These are phyloP conservation scores for Pogonomyrmex californicus DNA, from an alignment of 1,140 invertebrate species.

Conservation along the genomic window DNA sequence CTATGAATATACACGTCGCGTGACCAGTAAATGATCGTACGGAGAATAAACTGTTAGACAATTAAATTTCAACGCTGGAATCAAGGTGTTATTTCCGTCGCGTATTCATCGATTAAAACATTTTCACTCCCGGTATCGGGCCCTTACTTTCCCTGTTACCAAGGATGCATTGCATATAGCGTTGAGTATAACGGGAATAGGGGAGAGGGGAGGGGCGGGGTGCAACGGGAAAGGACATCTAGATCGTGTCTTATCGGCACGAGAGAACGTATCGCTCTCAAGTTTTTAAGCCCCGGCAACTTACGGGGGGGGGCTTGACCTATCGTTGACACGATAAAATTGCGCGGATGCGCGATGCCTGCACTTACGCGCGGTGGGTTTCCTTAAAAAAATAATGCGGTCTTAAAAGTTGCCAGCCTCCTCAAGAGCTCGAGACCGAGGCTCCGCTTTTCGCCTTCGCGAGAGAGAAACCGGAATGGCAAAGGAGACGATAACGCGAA, in stretches of 20 bases:
- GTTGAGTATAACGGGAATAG: not conserved
- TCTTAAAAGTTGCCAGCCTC: constrained; percentile 1
- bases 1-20: constrained; percentile 39
- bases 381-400: constrained; percentile 51
- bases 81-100: constrained; percentile 17
- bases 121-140: not conserved
- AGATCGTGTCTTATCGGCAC: not conserved
- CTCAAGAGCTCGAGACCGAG: not conserved
- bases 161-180: not conserved
- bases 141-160: not conserved
- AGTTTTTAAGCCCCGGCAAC: constrained; percentile 50
- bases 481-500: constrained; percentile 36
- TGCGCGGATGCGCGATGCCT: constrained; percentile 13
- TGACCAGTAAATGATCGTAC: constrained; percentile 20
- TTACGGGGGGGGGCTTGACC: constrained; percentile 25
- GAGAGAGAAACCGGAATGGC: not conserved
- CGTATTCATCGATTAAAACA: not conserved
- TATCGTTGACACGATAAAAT: constrained; percentile 56
- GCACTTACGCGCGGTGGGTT: constrained; percentile 40
- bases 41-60: constrained; percentile 6
- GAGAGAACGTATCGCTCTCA: not conserved
- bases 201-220: not conserved
- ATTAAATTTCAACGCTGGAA: constrained; percentile 10
- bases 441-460: not conserved
- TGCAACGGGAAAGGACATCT: not conserved